Evolutionary conservation across 2,113 vertebrate genomes (phyloP), one percentile per base, ranked within the genome.

Genomic region (Anoplopoma fimbria): DNA sequence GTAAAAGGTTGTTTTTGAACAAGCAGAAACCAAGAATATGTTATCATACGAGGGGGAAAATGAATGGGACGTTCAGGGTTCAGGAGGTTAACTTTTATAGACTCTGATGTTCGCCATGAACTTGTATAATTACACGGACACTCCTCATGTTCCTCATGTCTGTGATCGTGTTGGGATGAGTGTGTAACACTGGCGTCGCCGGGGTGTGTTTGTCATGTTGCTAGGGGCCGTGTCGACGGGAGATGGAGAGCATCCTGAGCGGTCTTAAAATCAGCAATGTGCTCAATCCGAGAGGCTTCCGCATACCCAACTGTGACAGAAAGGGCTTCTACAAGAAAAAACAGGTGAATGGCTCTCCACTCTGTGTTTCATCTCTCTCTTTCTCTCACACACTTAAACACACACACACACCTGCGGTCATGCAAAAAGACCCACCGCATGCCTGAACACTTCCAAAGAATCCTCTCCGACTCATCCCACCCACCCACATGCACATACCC

Each of bases 301-400:
- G 97, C 94, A 97, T 99, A 91, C 98, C 98, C 89, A 99, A 99
- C 94, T 99, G 98, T 91, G 98, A 99, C 95, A 97, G 96, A 93
- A 99, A 96, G 83, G 98, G 98, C 3, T 99, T 99, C 94, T 99
- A 99, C 92, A 99, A 99, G 96, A 99, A 97, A 92, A 99, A 97
- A 90, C 98, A 99, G 96, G 98, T 99, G 87, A 95, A 94, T 88
- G 68, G 61, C 79, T 89, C 79, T 72, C 76, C 57, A 67, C 82
- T 49, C 83, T 83, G 79, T 83, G 79, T 75, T 85, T 79, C 71
- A 29, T 73, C 83, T 69, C 75, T 57, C 34, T 29, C 60, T 60
- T 69, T 69, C 62, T 83, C 63, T 84, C 82, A 77, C 79, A 68
- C 70, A 49, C 53, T 21, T 21, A n/a, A 23, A 65, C 75, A 57